Evolutionary conservation across 2,888 invertebrate genomes (phyloP), one percentile per base, ranked within the genome.

Genomic region (Penaeus monodon): DNA sequence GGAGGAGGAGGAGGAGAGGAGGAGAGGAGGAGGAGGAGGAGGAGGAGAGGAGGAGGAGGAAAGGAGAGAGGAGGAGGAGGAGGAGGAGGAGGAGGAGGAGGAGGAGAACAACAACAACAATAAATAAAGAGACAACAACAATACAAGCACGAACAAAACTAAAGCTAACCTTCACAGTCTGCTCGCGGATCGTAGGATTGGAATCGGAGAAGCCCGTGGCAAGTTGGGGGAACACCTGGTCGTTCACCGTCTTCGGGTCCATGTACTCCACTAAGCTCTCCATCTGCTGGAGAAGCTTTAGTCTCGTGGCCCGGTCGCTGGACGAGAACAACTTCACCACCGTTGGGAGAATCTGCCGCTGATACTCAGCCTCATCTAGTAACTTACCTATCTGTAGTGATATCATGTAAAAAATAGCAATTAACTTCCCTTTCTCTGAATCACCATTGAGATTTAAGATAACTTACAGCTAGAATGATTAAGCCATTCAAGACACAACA

Each of bases 181-280:
- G 97, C 93, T 99, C 99, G 90, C 99, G 94, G 90, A 99, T 98
- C 4, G 97, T 96, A 2, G 98, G 96, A 93, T 99, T 99, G 0
- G 99, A 98, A 92, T 99, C 99, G 92, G 98, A 94, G 92, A 99
- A 99, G 6, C 99, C 99, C 91, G 97, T 96, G 84, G 96, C 95
- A 88, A 99, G 93, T 94, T 97, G 96, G 24, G 97, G 97, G 92
- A 98, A 98, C 92, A 98, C 97, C 92, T 98, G 97, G 92, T 99
- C 98, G 92, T 99, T 99, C 27, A 99, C 95, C 24, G 94, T 93
- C 80, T 92, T 92, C 2, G 93, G 92, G 92, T 95, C 94, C 29
- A 95, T 92, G 91, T 94, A 94, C 85, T 94, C 94, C 88, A 93
- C 92, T 92, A 99, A 99, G 92, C 96, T 94, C 92, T 99, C 98